Conservation (phyloP, 1,140 invertebrate species). For the Papilio xuthus region DNA sequence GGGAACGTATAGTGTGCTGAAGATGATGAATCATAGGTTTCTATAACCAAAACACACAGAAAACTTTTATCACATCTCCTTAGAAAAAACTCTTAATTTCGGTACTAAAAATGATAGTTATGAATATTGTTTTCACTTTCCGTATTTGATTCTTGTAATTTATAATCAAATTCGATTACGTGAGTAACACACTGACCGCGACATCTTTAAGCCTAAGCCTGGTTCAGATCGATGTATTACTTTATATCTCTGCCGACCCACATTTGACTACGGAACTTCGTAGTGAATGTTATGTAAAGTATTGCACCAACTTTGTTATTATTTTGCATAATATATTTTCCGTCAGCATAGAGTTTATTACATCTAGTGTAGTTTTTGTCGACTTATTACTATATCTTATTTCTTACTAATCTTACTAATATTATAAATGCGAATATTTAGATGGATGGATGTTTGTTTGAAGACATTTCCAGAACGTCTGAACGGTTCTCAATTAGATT, state of each 20-base stretch:
- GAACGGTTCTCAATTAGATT: too few species aligned
- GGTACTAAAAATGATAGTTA: background rate
- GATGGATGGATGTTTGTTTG: too few species aligned
- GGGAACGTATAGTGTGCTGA: too few species aligned
- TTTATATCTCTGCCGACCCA: constrained; percentile 15
- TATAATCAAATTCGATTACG: constrained; percentile 25
- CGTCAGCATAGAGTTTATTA: constrained; percentile 1
- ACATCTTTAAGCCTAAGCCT: constrained; percentile 16
- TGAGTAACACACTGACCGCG: constrained; percentile 14
- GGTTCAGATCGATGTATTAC: background rate
- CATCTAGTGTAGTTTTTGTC: constrained; percentile 1
- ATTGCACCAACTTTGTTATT: constrained; percentile 5
- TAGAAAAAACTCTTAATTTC: background rate
- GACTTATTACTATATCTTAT: background rate
- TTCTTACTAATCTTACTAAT: too few species aligned
- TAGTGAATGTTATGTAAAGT: constrained; percentile 4
- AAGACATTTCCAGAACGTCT: too few species aligned
- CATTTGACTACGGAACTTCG: constrained; percentile 8
- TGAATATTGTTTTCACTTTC: constrained; percentile 19
- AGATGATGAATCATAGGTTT: too few species aligned
- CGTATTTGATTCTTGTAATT: constrained; percentile 24
- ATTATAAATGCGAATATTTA: too few species aligned
- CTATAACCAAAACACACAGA: too few species aligned
- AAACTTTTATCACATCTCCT: background rate
- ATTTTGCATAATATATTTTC: constrained; percentile 13